phyloP scores from a whole-genome alignment of 2,888 invertebrate species.

The Thysanoteuthis rhombus region DNA sequence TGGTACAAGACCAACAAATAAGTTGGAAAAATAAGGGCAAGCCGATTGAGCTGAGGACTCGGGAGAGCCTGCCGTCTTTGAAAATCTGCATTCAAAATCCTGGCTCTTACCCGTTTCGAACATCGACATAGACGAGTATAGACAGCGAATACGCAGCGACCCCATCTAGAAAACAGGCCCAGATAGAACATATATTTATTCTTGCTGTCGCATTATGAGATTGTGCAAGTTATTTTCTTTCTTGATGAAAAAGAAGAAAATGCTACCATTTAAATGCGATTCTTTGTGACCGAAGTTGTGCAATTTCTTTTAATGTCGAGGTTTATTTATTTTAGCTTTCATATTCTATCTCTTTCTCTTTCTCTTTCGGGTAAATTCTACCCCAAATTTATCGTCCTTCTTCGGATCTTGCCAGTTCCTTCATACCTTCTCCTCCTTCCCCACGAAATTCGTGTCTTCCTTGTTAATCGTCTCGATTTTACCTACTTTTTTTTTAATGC shows the following conservation, averaged over 20 bases:
- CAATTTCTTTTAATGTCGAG: background rate
- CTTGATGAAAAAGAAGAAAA: background rate
- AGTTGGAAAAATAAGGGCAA: too few relatives aligned
- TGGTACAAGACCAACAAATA: too few relatives aligned
- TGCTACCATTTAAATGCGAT: background rate
- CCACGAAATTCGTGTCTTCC: background rate
- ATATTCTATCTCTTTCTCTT: background rate
- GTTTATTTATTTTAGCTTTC: background rate
- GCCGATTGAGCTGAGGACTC: too few relatives aligned
- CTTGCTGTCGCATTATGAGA: too few relatives aligned
- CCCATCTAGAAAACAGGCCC: too few relatives aligned
- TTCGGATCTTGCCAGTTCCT: background rate
- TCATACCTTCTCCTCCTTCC: background rate
- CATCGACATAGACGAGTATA: too few relatives aligned
- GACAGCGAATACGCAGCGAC: too few relatives aligned
- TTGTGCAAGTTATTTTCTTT: background rate
- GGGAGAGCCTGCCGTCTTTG: too few relatives aligned
- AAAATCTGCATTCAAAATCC: too few relatives aligned
- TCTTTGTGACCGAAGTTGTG: too few relatives aligned
- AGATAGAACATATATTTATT: too few relatives aligned
- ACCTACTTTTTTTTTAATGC: background rate
- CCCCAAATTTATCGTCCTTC: background rate
- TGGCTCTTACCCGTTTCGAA: too few relatives aligned
- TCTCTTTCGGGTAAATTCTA: background rate
- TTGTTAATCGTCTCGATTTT: background rate